Base-by-base conservation (phyloP, 2,888 invertebrate genomes). In the Cryptocheilus praepositus region DNA sequence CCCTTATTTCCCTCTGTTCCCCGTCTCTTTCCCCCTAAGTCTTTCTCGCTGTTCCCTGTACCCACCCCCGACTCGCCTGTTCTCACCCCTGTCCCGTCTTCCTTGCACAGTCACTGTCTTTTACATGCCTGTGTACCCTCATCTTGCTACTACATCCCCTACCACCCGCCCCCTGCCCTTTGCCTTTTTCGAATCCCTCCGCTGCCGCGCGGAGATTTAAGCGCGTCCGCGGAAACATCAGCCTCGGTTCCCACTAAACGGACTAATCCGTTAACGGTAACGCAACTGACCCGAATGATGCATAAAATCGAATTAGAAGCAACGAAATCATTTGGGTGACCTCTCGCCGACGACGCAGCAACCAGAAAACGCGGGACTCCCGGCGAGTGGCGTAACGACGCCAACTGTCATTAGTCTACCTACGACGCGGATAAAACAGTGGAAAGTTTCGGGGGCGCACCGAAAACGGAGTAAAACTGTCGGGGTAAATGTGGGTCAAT, bases 201-300 rank as follows among this genome's bases (percentile, higher is more conserved):
- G 46, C 45, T 49, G 49, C 46, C 43, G 49, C 16, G 22, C 19
- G 0, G 63, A 67, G 62, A 67, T 67, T 69, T 70, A 71, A 74
- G 61, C 69, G 66, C 58, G 36, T 58, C 36, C 63, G 19, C 55
- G n/a, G 61, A 66, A 71, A 53, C 25, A 21, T 19, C 64, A 60
- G 62, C 64, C 74, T 64, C 69, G 62, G 59, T 62, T 19, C 61
- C 61, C 25, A 25, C 25, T 61, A 64, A 63, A 70, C 65, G 69
- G 71, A 70, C 73, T 76, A 73, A 81, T 81, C 70, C 67, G 64
- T 69, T 77, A 67, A 66, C 70, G 70, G 73, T 72, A 79, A 77
- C 70, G 69, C 66, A 71, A 3, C 25, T 15, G 45, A 16, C 60
- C 66, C 62, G 57, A 56, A 53, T 67, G 67, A 76, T 68, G 74